phyloP scores from a whole-genome alignment of 1,140 invertebrate genomes.

The Andrena cerasifolii region DNA sequence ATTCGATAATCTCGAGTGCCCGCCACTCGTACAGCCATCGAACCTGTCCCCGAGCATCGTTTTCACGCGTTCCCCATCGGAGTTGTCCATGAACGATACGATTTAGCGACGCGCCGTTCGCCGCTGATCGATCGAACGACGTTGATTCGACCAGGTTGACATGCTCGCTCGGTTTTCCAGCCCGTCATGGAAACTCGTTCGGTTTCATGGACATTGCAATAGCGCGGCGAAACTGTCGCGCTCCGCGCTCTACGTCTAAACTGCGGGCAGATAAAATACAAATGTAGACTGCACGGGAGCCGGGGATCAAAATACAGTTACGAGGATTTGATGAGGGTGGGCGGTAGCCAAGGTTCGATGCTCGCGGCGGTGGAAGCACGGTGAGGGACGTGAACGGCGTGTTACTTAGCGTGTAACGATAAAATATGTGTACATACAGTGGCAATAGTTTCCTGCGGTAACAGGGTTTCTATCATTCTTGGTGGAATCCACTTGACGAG shows the following conservation, averaged over 20 bases:
- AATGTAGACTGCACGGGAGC: too few species aligned
- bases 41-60: neutral
- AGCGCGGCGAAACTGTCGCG: neutral
- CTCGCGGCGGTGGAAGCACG: too few species aligned
- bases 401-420: too few species aligned
- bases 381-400: too few species aligned
- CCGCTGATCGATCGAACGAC: slow-evolving; percentile 14
- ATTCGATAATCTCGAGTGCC: neutral
- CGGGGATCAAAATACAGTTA: too few species aligned
- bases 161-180: neutral
- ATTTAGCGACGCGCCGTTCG: neutral
- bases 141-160: too few species aligned
- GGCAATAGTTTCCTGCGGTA: too few species aligned
- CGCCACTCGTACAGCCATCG: neutral
- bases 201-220: neutral
- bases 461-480: too few species aligned
- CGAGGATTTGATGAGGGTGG: too few species aligned
- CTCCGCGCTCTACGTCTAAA: neutral
- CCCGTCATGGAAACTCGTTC: neutral
- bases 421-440: too few species aligned
- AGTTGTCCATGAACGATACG: neutral
- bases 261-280: neutral
- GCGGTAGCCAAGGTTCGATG: too few species aligned
- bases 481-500: too few species aligned
- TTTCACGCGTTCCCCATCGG: neutral